Evolutionary conservation across 1,140 invertebrate species (phyloP), one percentile per base, ranked within the genome.

Genomic region (Heliconius himera): DNA sequence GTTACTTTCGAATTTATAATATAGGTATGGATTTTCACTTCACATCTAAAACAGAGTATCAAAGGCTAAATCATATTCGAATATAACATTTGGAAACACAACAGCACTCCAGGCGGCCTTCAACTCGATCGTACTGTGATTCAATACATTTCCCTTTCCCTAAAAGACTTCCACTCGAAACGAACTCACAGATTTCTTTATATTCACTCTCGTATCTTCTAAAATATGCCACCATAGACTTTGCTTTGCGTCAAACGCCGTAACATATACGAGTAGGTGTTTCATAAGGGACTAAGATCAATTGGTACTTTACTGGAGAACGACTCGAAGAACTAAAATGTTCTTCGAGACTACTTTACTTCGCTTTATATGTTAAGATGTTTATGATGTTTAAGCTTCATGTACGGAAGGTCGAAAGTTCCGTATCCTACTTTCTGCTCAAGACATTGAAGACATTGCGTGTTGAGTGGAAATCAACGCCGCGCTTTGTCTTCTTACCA

Each of bases 221-320:
- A 18, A 20, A 16, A 20, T 51, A 16, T 51, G 18, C 49, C 49
- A 86, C 83, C 83, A 84, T 86, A 79, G 83, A 81, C 77, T 84
- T 70, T 74, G 60, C 80, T 84, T 81, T 82, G 81, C 83, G 83
- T 83, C 81, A 86, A 86, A 84, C 81, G 81, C 78, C 74, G 82
- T 46, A 16, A 13, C 41, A 46, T 82, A 60, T 8, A 51, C 54
- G 75, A 81, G 82, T 83, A 83, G 33, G 33, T 36, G 5, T 85
- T 83, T 83, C 81, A 80, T 82, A 83, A 73, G 70, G 75, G 77
- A 76, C 73, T 29, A 22, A 83, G 79, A 85, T 85, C 84, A 85
- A 85, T 82, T 56, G 74, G 72, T 56, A 77, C 72, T 26, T n/a
- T 41, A 20, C 49, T 56, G n/a, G 20, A 60, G 54, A 8, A 22